Percentiles rank a stretch among this genome's conserved stretches.
These are phyloP conservation scores for Macroramphosus scolopax DNA, from an alignment of 2,797 vertebrate genomes.

Conservation along the genomic window DNA sequence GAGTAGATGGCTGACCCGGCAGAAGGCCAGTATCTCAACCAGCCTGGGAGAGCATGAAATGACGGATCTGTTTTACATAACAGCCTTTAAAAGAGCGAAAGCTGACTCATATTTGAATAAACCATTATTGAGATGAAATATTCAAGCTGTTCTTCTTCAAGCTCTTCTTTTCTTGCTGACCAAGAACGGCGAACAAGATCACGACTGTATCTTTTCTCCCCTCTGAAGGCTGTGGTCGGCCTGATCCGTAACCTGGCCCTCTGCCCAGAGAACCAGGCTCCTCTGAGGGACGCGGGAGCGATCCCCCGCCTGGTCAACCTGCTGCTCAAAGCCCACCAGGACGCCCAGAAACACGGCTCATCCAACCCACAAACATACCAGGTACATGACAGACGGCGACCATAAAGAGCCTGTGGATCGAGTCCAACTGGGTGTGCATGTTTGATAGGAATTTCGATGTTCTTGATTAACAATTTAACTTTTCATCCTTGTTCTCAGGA, in stretches of 20 bases:
- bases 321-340: slow-evolving; percentile 95
- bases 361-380: slow-evolving; percentile 97
- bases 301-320: slow-evolving; percentile 96
- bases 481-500: slow-evolving; percentile 83
- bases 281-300: slow-evolving; percentile 94
- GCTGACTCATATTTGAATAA: too few relatives aligned
- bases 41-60: slow-evolving; percentile 25
- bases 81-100: too few relatives aligned
- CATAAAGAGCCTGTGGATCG: slow-evolving; percentile 98
- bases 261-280: slow-evolving; percentile 96
- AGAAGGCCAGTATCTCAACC: slow-evolving; percentile 28
- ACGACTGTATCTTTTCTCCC: neutral
- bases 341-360: slow-evolving; percentile 97
- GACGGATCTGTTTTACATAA: too few relatives aligned
- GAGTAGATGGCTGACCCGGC: slow-evolving; percentile 8
- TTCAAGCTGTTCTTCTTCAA: neutral
- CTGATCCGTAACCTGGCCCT: slow-evolving; percentile 97
- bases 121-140: too few relatives aligned
- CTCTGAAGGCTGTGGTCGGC: slow-evolving; percentile 93
- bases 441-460: too few relatives aligned
- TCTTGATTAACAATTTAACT: too few relatives aligned
- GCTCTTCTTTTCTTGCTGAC: neutral
- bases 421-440: neutral
- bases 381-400: slow-evolving; percentile 97
- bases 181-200: too few relatives aligned